Base-by-base conservation (phyloP, 1,140 invertebrate species). In the Holcopasites calliopsidis region DNA sequence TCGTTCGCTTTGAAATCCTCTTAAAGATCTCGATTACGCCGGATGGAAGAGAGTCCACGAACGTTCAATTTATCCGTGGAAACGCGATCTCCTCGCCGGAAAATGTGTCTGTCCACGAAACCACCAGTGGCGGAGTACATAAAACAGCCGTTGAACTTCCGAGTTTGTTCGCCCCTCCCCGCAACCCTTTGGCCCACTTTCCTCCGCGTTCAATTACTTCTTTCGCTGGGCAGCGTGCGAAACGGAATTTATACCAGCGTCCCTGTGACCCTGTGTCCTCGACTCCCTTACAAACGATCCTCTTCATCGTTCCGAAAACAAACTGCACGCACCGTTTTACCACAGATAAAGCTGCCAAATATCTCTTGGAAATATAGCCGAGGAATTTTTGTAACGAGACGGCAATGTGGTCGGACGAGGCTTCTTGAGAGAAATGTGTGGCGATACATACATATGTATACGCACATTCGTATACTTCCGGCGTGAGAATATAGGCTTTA, bases 61-160 rank as follows among this genome's bases (percentile, higher is more conserved):
- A 31, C 47, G 49, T 71, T 61, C 57, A 71, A 71, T 71, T 71
- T 52, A 60, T 10, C 16, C 26, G 23, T 23, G 35, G 70, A 33
- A 73, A 65, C 50, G 38, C 31, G 49, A 65, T 55, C 49, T 26
- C 26, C 8, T 21, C 21, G 7, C 1, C 13, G 11, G 68, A 65
- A 35, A 65, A 8, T 8, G 28, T 50, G 50, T 38, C 55, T 49
- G 44, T 49, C 42, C 18, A 44, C 47, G 18, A 21, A 31, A 4
- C 69, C 28, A 44, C 28, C 21, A 18, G 31, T 1, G 28, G 62
- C 40, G 47, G 49, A 66, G 49, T 52, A 55, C 64, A 66, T 74
- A 66, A 74, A 74, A 74, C 71, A 74, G 54, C 28, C 70, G 16
- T 33, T 35, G 40, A 66, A 74, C 49, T 55, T 38, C 38, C 11